Conservation (phyloP, 2,888 invertebrate species). For the Tetramorium bicarinatum region DNA sequence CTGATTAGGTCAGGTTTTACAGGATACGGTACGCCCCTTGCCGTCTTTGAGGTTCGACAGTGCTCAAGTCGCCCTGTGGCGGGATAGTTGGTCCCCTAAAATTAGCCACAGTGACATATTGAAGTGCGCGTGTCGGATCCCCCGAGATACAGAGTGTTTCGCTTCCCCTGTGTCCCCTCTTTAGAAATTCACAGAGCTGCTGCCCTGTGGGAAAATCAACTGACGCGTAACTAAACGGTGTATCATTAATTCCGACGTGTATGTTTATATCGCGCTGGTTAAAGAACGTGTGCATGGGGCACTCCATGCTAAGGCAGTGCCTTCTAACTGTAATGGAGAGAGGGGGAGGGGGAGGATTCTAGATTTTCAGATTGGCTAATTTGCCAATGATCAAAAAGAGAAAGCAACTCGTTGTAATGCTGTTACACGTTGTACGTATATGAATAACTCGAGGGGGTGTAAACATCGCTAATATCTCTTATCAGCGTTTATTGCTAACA, state of each 20-base stretch:
- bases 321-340: not conserved
- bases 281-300: slow-evolving; percentile 63
- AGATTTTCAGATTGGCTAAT: slow-evolving; percentile 7
- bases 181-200: slow-evolving; percentile 65
- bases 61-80: slow-evolving; percentile 51
- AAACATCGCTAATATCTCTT: not conserved
- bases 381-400: not conserved
- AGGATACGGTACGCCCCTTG: not conserved
- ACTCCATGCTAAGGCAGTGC: not conserved
- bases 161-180: slow-evolving; percentile 31
- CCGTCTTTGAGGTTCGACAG: not conserved
- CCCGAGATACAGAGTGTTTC: slow-evolving; percentile 10
- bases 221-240: slow-evolving; percentile 86
- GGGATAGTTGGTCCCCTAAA: slow-evolving; percentile 82
- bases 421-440: too few species aligned
- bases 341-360: too few species aligned
- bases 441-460: not conserved
- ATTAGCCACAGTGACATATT: slow-evolving; percentile 86
- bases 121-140: slow-evolving; percentile 71
- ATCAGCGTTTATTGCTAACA: not conserved
- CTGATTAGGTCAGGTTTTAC: not conserved
- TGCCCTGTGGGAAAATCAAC: slow-evolving; percentile 85
- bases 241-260: slow-evolving; percentile 85
- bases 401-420: not conserved
- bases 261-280: slow-evolving; percentile 83